These are phyloP conservation scores for Schlechtendalia chinensis DNA, from an alignment of 1,140 invertebrate species.

Conservation along the genomic window DNA sequence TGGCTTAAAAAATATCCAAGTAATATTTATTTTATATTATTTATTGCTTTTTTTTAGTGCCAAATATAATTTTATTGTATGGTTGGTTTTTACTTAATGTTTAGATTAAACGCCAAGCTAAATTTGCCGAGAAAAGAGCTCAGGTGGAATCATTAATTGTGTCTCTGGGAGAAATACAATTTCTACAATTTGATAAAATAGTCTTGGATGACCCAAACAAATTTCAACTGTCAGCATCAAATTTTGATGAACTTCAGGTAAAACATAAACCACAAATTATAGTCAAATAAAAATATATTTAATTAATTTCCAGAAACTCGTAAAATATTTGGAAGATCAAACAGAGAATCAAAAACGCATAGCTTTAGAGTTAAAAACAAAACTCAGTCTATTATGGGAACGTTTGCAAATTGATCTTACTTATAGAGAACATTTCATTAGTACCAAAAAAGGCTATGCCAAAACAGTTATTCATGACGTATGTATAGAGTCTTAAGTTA, in stretches of 20 bases:
- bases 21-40: conserved; percentile 19
- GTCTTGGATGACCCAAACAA: conserved; percentile 28
- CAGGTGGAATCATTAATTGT: conserved; percentile 18
- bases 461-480: conserved; percentile 48
- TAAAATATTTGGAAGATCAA: conserved; percentile 43
- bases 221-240: conserved; percentile 26
- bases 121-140: conserved; percentile 21
- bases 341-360: conserved; percentile 39
- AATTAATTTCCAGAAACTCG: conserved; percentile 46
- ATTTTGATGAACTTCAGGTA: conserved; percentile 43
- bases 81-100: too few relatives aligned
- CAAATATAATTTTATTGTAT: not conserved
- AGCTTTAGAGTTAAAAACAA: conserved; percentile 26
- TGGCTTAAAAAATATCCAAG: conserved; percentile 31
- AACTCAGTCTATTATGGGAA: conserved; percentile 48
- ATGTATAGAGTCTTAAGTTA: not conserved
- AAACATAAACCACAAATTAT: not conserved
- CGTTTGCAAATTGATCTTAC: conserved; percentile 40
- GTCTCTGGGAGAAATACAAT: conserved; percentile 11
- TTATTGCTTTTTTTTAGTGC: not conserved
- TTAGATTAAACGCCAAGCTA: conserved; percentile 33
- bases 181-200: conserved; percentile 37
- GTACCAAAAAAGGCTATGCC: conserved; percentile 24
- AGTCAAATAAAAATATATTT: too few relatives aligned
- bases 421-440: conserved; percentile 48